Conservation (phyloP, 2,113 vertebrate species). For the Rhipidura dahli region DNA sequence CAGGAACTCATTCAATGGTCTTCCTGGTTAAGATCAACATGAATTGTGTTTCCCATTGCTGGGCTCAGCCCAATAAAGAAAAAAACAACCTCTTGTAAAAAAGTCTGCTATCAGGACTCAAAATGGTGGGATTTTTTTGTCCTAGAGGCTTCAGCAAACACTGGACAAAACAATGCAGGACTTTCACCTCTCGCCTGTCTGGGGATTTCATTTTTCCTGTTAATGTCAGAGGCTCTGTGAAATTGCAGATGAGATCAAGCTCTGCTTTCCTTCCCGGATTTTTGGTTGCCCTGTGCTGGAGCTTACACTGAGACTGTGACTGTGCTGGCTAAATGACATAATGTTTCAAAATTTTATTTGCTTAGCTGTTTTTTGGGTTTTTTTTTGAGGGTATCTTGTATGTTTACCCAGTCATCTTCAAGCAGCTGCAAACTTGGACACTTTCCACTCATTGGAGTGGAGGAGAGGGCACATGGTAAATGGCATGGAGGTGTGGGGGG, state of each 20-base stretch:
- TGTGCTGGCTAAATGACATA: background rate
- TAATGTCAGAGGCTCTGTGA: conserved; percentile 10
- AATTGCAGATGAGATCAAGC: background rate
- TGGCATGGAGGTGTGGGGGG: background rate
- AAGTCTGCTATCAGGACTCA: background rate
- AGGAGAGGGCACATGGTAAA: background rate
- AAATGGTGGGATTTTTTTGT: background rate
- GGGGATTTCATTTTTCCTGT: background rate
- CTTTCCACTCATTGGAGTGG: background rate
- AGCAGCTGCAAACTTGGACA: background rate
- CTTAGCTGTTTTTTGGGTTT: background rate
- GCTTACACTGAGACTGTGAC: background rate
- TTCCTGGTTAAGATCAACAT: background rate
- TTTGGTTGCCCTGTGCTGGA: background rate
- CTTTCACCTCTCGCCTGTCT: background rate
- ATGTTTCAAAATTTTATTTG: background rate
- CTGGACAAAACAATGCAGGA: background rate
- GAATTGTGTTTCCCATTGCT: background rate
- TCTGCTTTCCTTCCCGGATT: background rate
- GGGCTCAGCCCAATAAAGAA: background rate
- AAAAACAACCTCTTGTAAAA: background rate
- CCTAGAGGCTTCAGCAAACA: background rate
- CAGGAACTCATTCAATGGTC: background rate
- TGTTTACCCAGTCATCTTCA: conserved; percentile 1
- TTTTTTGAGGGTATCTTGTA: background rate